Percentiles rank a stretch among this genome's conserved stretches.
These are phyloP conservation scores for Leucoraja erinaceus DNA, from an alignment of 2,113 vertebrate genomes.

Conservation along the genomic window DNA sequence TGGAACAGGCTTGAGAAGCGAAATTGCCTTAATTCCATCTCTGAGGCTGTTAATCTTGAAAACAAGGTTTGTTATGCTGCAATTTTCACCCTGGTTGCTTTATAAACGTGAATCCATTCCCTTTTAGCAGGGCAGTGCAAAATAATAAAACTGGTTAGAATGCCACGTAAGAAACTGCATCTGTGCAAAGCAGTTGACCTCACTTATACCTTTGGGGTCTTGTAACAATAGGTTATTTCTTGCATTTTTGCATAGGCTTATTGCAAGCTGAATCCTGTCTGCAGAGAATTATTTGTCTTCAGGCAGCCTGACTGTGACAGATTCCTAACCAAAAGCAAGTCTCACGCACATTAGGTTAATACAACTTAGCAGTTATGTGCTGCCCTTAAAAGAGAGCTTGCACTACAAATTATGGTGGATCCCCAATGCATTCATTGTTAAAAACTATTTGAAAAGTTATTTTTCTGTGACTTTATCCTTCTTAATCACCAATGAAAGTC, in stretches of 20 bases:
- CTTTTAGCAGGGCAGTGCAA: too few relatives aligned
- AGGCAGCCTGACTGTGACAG: background rate
- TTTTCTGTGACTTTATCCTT: background rate
- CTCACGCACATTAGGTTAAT: background rate
- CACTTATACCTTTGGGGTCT: background rate
- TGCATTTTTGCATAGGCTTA: background rate
- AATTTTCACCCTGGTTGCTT: background rate
- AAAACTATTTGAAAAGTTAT: background rate
- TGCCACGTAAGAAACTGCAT: background rate
- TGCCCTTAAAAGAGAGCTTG: background rate
- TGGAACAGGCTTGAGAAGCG: too few relatives aligned
- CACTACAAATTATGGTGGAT: background rate
- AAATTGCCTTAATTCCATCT: background rate
- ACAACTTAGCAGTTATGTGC: background rate
- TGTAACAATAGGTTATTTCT: background rate
- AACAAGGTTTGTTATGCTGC: background rate
- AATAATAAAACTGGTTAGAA: background rate
- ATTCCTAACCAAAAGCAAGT: constrained; percentile 13
- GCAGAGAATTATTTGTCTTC: constrained; percentile 14
- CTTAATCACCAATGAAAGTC: background rate
- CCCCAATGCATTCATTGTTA: background rate
- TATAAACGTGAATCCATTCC: background rate
- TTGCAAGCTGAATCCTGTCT: background rate
- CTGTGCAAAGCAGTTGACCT: background rate
- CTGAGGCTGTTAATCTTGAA: background rate